Evolutionary conservation across 92 coral and sea anemone species (phyloP).

Genomic region (Blastomussa wellsi): DNA sequence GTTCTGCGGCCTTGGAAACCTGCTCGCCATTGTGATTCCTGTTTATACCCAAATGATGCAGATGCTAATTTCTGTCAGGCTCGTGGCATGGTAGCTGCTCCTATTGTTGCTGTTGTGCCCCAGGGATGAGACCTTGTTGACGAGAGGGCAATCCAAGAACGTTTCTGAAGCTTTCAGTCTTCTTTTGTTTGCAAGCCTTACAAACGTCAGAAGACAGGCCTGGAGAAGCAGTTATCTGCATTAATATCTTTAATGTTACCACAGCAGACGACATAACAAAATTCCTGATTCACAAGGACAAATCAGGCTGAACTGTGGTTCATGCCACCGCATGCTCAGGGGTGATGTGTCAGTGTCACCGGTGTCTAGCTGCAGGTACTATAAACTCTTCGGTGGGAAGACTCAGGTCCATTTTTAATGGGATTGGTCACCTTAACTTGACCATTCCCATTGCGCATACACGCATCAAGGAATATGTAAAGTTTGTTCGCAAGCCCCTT

Average conservation of each 20-base stretch:
- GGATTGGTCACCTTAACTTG: constrained; percentile 24
- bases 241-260: constrained; percentile 30
- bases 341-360: constrained; percentile 16
- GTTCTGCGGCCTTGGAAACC: neutral
- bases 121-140: neutral
- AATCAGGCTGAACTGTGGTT: constrained; percentile 35
- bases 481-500: constrained; percentile 11
- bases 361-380: constrained; percentile 42
- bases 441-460: constrained; percentile 19
- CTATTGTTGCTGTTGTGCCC: neutral
- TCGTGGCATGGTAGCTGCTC: neutral
- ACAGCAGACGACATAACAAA: constrained; percentile 45
- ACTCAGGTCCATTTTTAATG: constrained; percentile 53
- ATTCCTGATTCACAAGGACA: constrained; percentile 45
- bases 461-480: constrained; percentile 24
- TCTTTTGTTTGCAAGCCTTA: constrained; percentile 22
- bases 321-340: constrained; percentile 19
- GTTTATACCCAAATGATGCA: neutral
- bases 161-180: constrained; percentile 16
- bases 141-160: constrained; percentile 9
- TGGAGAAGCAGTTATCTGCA: constrained; percentile 38
- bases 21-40: neutral
- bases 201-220: constrained; percentile 54
- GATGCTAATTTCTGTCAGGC: neutral
- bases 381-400: constrained; percentile 34